Conservation (phyloP, 2,888 invertebrate species). For the Azorinus chamasolen region DNA sequence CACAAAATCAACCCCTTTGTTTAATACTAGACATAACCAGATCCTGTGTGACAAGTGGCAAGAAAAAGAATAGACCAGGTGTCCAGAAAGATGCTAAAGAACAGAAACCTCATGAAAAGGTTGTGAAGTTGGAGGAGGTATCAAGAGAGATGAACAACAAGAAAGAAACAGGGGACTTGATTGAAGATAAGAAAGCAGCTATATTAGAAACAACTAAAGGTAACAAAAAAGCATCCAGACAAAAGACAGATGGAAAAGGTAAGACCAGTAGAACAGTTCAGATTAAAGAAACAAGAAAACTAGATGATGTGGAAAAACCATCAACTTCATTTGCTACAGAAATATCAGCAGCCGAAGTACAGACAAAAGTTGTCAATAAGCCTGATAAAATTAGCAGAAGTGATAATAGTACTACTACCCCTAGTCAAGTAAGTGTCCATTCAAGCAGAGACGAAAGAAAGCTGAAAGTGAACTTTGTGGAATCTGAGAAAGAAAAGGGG, state of each 20-base stretch:
- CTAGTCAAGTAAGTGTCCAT: too few relatives aligned
- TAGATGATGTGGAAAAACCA: too few relatives aligned
- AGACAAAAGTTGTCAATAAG: too few relatives aligned
- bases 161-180: background rate
- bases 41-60: constrained; percentile 8
- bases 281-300: background rate
- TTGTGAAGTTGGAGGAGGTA: background rate
- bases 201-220: background rate
- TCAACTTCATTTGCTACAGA: too few relatives aligned
- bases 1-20: constrained; percentile 8
- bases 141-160: background rate
- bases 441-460: too few relatives aligned
- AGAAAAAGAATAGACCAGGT: background rate
- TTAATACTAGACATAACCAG: constrained; percentile 20
- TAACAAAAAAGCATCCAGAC: background rate
- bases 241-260: constrained; percentile 1
- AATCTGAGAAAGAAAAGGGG: too few relatives aligned
- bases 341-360: too few relatives aligned
- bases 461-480: too few relatives aligned
- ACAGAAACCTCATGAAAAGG: background rate
- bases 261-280: background rate
- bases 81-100: background rate
- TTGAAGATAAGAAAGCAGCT: constrained; percentile 4
- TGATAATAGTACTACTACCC: too few relatives aligned
- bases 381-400: too few relatives aligned